A percentile compares a stretch with the other conserved stretches of the same genome.
Evolutionary conservation across 2,113 vertebrate species (phyloP).

Genomic region (Tupaia tana): DNA sequence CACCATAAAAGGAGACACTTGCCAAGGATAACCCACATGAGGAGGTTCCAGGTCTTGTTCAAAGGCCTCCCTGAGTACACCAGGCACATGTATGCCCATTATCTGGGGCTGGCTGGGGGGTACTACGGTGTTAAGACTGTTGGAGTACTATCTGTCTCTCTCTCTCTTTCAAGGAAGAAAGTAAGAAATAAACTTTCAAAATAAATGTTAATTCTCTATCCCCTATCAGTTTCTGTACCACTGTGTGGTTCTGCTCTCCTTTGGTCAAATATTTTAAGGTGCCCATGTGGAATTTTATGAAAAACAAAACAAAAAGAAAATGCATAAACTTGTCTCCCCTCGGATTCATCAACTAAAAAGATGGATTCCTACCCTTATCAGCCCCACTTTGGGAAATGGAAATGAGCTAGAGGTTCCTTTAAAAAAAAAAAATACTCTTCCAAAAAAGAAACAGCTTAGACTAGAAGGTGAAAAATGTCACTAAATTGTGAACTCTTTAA

Average conservation of each 20-base stretch:
- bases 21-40: no score
- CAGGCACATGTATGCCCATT: no score
- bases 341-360: background rate
- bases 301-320: conserved; percentile 53
- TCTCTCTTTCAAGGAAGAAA: no score
- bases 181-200: no score
- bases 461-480: background rate
- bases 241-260: background rate
- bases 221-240: background rate
- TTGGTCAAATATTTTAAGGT: background rate
- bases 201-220: background rate
- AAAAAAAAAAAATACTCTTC: background rate
- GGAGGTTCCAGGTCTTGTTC: no score
- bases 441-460: conserved; percentile 11
- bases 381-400: conserved; percentile 10
- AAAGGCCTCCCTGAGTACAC: no score
- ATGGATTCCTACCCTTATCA: background rate
- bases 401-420: background rate
- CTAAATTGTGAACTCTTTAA: background rate
- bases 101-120: no score
- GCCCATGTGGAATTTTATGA: background rate
- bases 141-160: no score
- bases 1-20: no score
- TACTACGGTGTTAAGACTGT: no score
- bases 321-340: background rate